Conservation (phyloP, 2,888 invertebrate species). For the Axea sp. region DNA sequence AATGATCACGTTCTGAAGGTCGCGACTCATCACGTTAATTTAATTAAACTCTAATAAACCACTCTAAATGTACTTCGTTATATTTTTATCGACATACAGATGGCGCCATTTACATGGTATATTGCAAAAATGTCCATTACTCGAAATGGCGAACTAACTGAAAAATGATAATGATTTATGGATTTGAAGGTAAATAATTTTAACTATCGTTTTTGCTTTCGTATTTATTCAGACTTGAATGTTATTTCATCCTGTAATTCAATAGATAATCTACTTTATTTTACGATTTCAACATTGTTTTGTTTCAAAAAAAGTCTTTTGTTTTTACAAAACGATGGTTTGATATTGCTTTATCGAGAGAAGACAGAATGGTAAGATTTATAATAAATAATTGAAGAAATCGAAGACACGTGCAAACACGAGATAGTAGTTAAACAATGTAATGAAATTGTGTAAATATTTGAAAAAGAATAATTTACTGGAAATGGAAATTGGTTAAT, state of each 20-base stretch:
- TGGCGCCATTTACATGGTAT: neutral
- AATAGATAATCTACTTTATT: too few relatives aligned
- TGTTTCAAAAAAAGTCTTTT: too few relatives aligned
- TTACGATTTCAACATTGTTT: too few relatives aligned
- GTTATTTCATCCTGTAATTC: too few relatives aligned
- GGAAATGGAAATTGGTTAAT: slow-evolving; percentile 44
- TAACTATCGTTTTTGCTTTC: too few relatives aligned
- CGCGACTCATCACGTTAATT: slow-evolving; percentile 11
- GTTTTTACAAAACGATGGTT: too few relatives aligned
- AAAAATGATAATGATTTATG: too few relatives aligned
- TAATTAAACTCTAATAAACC: slow-evolving; percentile 26
- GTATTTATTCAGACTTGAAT: too few relatives aligned
- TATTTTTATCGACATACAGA: neutral
- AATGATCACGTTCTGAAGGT: slow-evolving; percentile 10
- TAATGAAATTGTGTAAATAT: slow-evolving; percentile 40
- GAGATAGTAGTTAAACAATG: neutral
- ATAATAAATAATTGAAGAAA: too few relatives aligned
- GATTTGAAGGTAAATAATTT: too few relatives aligned
- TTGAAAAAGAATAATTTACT: slow-evolving; percentile 43
- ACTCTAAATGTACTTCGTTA: slow-evolving; percentile 3
- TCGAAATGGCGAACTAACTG: too few relatives aligned
- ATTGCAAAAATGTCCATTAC: neutral
- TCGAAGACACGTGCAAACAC: neutral
- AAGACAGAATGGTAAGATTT: neutral
- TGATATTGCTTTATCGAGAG: too few relatives aligned